Base-by-base conservation (phyloP, 2,113 vertebrate species). In the Sinocyclocheilus maitianheensis region DNA sequence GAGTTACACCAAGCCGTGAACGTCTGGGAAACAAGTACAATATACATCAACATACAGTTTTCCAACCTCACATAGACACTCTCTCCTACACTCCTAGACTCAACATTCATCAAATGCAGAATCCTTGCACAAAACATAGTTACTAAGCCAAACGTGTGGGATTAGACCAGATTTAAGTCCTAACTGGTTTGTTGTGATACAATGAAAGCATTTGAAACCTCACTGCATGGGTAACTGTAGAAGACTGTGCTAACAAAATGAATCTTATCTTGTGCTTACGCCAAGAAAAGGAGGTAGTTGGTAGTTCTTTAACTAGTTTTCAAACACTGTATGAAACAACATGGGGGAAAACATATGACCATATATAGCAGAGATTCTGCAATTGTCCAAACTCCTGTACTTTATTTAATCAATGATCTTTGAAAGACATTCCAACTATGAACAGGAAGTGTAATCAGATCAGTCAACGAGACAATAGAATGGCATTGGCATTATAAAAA, bases 1-100 rank as follows among this genome's bases (percentile, higher is more conserved):
- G 98, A 99, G 92, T 99, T 99, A 89, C 98, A 99, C 98, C 98
- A 99, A 81, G 98, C 98, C 72, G 98, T 99, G 93, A 99, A 99
- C 0, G 98, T 99, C 98, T 99, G 88, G 0, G 87, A 82, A 30
- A 74, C 6, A 84, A 14, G 22, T 11, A 60, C 11, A 75, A 20
- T 72, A 6, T 10, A 43, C 20, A 40, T 79, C 1, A 79, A 43
- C 20, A 60, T 79, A 3, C 11, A 8, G 13, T 60, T 20, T 40
- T 63, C n/a, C 16, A 63, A 77, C 8, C 3, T 9, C 22, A 40
- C 34, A 69, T 9, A 40, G 34, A 20, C 16, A 71, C 67, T 37
- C 53, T 11, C 30, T 34, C 30, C 30, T 34, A 34, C 30, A 34
- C 3, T 77, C 24, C 24, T 30, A 48, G 48, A 77, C 26, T 55